These are phyloP conservation scores for Pentalonia nigronervosa DNA, from an alignment of 1,140 invertebrate genomes.

Conservation along the genomic window DNA sequence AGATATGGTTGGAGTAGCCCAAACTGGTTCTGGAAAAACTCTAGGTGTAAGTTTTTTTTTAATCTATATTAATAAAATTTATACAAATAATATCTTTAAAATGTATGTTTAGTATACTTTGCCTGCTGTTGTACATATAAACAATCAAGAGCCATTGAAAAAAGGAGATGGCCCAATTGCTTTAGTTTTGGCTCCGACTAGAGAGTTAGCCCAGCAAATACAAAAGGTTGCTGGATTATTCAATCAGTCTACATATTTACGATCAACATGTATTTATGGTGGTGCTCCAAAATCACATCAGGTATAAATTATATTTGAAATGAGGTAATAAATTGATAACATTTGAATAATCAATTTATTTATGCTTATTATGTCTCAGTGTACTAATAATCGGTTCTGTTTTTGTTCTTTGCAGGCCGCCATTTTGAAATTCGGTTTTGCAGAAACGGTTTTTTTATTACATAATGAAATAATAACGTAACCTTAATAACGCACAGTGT, in stretches of 20 bases:
- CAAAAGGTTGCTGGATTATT: constrained; percentile 86
- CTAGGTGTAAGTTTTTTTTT: constrained; percentile 66
- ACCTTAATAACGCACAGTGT: constrained; percentile 56
- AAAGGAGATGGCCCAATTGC: constrained; percentile 78
- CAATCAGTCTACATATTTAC: constrained; percentile 75
- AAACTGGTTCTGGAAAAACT: constrained; percentile 68
- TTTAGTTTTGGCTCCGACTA: constrained; percentile 80
- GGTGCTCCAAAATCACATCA: constrained; percentile 81
- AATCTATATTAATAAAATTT: not conserved
- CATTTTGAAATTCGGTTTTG: constrained; percentile 58
- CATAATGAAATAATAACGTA: constrained; percentile 45
- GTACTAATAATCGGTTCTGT: constrained; percentile 50
- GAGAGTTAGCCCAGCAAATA: constrained; percentile 85
- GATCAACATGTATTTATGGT: constrained; percentile 88
- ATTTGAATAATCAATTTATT: constrained; percentile 33
- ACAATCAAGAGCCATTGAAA: constrained; percentile 73
- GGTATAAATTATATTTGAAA: constrained; percentile 54
- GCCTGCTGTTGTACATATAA: constrained; percentile 78
- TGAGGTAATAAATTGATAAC: constrained; percentile 15
- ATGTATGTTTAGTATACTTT: constrained; percentile 67
- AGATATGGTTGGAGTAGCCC: constrained; percentile 83
- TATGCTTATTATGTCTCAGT: not conserved
- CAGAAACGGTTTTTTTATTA: constrained; percentile 54
- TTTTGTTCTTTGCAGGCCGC: constrained; percentile 57
- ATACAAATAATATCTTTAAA: not conserved